These are phyloP conservation scores for Sciurus carolinensis DNA, from an alignment of 2,797 vertebrate genomes.

Conservation along the genomic window DNA sequence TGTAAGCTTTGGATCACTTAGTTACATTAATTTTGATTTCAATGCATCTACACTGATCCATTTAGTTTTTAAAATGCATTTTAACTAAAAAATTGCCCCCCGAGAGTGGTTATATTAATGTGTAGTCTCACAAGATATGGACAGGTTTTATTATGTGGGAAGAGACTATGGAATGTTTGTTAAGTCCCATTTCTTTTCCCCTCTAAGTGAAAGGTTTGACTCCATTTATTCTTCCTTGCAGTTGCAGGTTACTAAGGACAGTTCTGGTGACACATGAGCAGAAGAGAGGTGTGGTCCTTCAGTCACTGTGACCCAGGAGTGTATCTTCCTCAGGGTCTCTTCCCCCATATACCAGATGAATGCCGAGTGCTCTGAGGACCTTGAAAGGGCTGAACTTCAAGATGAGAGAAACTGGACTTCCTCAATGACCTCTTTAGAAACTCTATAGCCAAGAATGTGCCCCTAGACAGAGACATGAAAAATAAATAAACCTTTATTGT, in stretches of 20 bases:
- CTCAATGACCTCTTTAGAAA: neutral
- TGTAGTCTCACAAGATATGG: neutral
- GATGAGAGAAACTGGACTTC: neutral
- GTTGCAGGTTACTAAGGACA: neutral
- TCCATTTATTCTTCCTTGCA: neutral
- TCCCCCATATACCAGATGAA: neutral
- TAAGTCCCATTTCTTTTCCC: neutral
- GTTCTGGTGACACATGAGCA: neutral
- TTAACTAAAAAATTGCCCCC: neutral
- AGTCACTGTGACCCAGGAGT: neutral
- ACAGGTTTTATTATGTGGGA: neutral
- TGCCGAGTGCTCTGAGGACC: neutral
- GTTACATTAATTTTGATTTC: neutral
- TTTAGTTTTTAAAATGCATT: slow-evolving; percentile 18
- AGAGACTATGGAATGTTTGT: neutral
- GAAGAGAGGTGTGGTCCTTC: neutral
- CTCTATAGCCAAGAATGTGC: neutral
- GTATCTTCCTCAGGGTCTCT: neutral
- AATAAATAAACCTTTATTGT: neutral
- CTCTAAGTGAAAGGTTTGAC: neutral
- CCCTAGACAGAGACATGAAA: neutral
- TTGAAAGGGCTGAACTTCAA: neutral
- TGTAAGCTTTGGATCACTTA: neutral
- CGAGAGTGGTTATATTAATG: neutral
- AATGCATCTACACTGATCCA: neutral